phyloP scores from a whole-genome alignment of 2,888 invertebrate species.

The Fissipunctia ypsillon region DNA sequence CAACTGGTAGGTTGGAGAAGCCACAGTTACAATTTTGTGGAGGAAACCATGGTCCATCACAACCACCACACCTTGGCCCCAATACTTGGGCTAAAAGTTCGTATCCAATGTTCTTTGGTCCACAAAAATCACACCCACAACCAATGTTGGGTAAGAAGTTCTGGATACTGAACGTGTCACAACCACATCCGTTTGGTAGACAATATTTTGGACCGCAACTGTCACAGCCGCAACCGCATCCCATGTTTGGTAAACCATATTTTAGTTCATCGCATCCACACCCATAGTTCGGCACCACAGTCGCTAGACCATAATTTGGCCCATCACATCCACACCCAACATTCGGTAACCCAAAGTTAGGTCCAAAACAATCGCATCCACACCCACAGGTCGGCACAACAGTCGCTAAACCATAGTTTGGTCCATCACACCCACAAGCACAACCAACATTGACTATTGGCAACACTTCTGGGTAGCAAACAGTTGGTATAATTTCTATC shows the following conservation, averaged over 20 bases:
- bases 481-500: slow-evolving; percentile 51
- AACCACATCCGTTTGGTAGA: slow-evolving; percentile 18
- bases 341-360: slow-evolving; percentile 12
- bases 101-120: slow-evolving; percentile 33
- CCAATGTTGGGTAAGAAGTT: slow-evolving; percentile 26
- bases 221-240: slow-evolving; percentile 29
- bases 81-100: slow-evolving; percentile 39
- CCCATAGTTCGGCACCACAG: slow-evolving; percentile 1
- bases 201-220: neutral
- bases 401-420: neutral
- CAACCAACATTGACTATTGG: slow-evolving; percentile 32
- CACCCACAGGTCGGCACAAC: slow-evolving; percentile 20
- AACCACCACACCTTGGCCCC: slow-evolving; percentile 18
- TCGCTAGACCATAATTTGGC: neutral
- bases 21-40: slow-evolving; percentile 33
- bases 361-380: slow-evolving; percentile 18
- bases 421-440: slow-evolving; percentile 14
- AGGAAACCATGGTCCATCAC: slow-evolving; percentile 29
- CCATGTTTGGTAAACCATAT: neutral
- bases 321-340: slow-evolving; percentile 24
- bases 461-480: slow-evolving; percentile 51
- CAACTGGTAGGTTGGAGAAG: slow-evolving; percentile 70
- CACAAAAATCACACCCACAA: slow-evolving; percentile 40
- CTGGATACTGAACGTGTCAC: slow-evolving; percentile 31
- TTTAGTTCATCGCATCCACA: slow-evolving; percentile 33